Conservation (phyloP, 2,888 invertebrate species). For the Drosophila histrio region DNA sequence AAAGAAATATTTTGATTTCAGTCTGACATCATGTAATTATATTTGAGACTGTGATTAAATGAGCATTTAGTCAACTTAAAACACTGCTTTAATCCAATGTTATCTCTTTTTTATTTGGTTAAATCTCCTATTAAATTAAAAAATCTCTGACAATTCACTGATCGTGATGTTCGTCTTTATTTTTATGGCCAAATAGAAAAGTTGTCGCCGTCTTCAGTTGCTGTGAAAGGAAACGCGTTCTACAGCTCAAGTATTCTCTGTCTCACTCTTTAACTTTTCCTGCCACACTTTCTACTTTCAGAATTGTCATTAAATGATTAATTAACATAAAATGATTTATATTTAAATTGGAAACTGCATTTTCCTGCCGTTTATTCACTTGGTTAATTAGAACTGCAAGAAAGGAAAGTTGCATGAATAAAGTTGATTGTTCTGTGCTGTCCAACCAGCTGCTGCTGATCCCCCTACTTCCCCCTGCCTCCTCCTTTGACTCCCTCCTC, state of each 20-base stretch:
- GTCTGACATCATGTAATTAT: constrained; percentile 26
- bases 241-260: not conserved
- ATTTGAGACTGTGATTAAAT: constrained; percentile 5
- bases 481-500: not conserved
- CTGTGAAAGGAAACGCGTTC: constrained; percentile 58
- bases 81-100: not conserved
- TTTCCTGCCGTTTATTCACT: constrained; percentile 26
- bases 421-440: constrained; percentile 17
- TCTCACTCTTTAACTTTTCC: constrained; percentile 5
- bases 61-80: constrained; percentile 4
- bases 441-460: not conserved
- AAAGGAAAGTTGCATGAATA: constrained; percentile 37
- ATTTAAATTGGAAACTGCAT: constrained; percentile 33
- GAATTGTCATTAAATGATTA: constrained; percentile 43
- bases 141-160: too few species aligned
- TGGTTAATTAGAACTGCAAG: constrained; percentile 26
- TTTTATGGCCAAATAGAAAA: constrained; percentile 10
- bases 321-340: constrained; percentile 43
- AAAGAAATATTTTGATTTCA: constrained; percentile 11
- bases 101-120: not conserved
- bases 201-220: constrained; percentile 15
- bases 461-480: not conserved
- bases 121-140: too few species aligned
- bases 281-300: constrained; percentile 60
- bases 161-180: not conserved